Evolutionary conservation across 2,888 invertebrate genomes (phyloP).

Genomic region (Hipparchia sbordonii): DNA sequence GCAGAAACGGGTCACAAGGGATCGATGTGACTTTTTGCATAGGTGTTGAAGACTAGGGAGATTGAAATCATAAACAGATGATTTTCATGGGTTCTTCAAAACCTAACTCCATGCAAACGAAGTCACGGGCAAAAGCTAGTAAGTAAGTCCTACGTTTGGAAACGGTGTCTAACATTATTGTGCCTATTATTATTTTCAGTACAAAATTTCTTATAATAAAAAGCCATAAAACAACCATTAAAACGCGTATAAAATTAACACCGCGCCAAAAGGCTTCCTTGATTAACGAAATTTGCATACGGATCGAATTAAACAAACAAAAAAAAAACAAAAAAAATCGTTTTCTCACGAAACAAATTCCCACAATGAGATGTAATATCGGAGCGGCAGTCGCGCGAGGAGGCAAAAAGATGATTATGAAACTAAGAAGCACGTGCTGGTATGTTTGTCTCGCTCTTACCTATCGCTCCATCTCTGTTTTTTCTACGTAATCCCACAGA

Average conservation of each 20-base stretch:
- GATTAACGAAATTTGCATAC: constrained; percentile 35
- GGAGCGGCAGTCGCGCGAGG: constrained; percentile 70
- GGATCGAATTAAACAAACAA: constrained; percentile 24
- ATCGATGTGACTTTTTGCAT: too few species aligned
- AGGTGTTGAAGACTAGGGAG: too few species aligned
- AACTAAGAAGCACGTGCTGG: constrained; percentile 69
- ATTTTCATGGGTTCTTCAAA: too few species aligned
- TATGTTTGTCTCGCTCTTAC: constrained; percentile 54
- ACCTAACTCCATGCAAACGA: too few species aligned
- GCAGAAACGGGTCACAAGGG: too few species aligned
- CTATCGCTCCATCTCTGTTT: constrained; percentile 45
- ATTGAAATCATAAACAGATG: too few species aligned
- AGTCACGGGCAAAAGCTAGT: neutral
- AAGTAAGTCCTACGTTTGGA: neutral
- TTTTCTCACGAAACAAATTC: constrained; percentile 71
- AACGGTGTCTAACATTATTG: too few species aligned
- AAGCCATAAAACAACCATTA: neutral
- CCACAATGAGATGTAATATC: constrained; percentile 69
- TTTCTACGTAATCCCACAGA: constrained; percentile 43
- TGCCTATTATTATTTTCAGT: too few species aligned
- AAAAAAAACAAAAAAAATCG: constrained; percentile 41
- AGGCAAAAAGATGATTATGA: constrained; percentile 70
- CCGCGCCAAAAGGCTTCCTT: constrained; percentile 14
- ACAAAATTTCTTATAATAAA: neutral
- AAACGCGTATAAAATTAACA: constrained; percentile 7